A percentile compares a stretch with the other conserved stretches of the same genome.
Conservation (phyloP, 2,113 vertebrate species). For the Australoheros scitulus region DNA sequence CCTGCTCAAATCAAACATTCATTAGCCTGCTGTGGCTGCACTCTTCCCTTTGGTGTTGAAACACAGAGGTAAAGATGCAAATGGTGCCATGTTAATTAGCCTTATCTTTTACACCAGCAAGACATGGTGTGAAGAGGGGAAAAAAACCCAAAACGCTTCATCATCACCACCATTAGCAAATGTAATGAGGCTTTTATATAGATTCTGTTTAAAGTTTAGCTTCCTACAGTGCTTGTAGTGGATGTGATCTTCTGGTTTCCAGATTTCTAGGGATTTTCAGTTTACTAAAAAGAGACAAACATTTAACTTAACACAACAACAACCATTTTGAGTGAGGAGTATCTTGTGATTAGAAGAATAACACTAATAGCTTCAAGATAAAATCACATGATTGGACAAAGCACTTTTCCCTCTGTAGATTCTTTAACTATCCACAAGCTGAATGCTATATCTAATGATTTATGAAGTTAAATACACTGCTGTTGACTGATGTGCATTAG, state of each 20-base stretch:
- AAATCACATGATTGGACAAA: not conserved
- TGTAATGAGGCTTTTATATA: slow-evolving; percentile 55
- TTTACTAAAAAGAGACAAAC: slow-evolving; percentile 6
- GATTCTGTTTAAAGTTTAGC: slow-evolving; percentile 42
- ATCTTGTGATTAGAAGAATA: not conserved
- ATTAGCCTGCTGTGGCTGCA: slow-evolving; percentile 62
- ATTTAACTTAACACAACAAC: not conserved
- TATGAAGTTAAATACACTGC: not conserved
- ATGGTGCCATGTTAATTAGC: slow-evolving; percentile 65
- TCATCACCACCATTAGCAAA: slow-evolving; percentile 37
- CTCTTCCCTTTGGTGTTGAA: slow-evolving; percentile 49
- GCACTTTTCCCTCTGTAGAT: not conserved
- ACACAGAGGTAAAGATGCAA: slow-evolving; percentile 59
- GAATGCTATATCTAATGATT: slow-evolving; percentile 4
- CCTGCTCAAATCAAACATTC: slow-evolving; percentile 69
- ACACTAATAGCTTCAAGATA: not conserved
- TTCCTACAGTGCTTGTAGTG: slow-evolving; percentile 22
- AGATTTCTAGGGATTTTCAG: not conserved
- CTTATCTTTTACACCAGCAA: slow-evolving; percentile 60
- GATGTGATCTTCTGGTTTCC: slow-evolving; percentile 7
- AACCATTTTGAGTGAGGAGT: not conserved
- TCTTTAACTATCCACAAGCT: not conserved
- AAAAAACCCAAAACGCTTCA: slow-evolving; percentile 7
- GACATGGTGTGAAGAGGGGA: slow-evolving; percentile 34
- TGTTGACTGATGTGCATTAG: slow-evolving; percentile 7